phyloP scores from a whole-genome alignment of 2,113 vertebrate species.

The Actenoides hombroni region DNA sequence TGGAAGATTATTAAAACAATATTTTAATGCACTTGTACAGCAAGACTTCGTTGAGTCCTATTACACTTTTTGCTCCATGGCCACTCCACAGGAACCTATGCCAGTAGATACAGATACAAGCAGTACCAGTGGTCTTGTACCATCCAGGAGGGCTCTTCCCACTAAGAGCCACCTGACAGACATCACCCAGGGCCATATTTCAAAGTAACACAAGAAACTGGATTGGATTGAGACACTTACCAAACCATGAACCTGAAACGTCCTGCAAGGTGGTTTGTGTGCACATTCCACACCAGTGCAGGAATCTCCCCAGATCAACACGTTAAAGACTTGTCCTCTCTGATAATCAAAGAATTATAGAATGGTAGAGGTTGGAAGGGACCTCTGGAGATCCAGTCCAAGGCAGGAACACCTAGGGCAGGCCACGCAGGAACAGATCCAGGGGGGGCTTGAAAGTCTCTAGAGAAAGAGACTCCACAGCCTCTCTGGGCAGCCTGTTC shows the following conservation, averaged over 20 bases:
- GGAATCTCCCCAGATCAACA: not conserved
- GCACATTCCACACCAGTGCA: rapidly evolving
- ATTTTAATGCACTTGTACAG: not conserved
- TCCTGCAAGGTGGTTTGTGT: not conserved
- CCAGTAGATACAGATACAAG: not conserved
- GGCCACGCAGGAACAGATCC: too few species aligned
- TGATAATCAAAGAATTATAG: not conserved
- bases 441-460: too few species aligned
- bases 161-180: not conserved
- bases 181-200: not conserved
- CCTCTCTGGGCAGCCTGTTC: too few species aligned
- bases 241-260: not conserved
- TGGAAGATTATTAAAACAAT: not conserved
- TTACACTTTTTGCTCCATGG: not conserved
- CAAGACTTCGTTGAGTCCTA: not conserved
- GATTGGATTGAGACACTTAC: not conserved
- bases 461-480: too few species aligned
- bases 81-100: not conserved
- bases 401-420: too few species aligned
- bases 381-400: too few species aligned
- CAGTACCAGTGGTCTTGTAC: not conserved
- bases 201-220: not conserved
- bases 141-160: not conserved
- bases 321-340: not conserved
- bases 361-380: too few species aligned